phyloP scores from a whole-genome alignment of 2,797 vertebrate genomes.

The Urocyon cinereoargenteus region DNA sequence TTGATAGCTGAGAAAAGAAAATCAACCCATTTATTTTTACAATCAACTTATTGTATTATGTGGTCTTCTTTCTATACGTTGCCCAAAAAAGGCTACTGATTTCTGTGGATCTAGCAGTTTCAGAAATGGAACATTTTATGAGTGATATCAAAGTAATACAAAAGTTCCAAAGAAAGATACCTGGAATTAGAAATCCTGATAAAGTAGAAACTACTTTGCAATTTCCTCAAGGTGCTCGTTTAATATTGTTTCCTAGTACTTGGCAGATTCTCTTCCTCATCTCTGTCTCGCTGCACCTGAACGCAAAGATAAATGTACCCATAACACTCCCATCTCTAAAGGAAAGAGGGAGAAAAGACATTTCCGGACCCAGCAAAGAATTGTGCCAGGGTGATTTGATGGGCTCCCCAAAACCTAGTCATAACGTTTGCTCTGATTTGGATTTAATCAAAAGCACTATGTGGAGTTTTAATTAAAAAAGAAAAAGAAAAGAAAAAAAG shows the following conservation, averaged over 20 bases:
- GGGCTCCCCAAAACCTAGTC: conserved; percentile 67
- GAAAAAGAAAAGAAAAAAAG: conserved; percentile 72
- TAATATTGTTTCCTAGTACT: conserved; percentile 9
- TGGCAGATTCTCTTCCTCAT: conserved; percentile 44
- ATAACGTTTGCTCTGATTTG: conserved; percentile 73
- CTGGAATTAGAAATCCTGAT: conserved; percentile 68
- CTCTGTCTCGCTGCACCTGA: conserved; percentile 49
- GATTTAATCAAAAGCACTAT: conserved; percentile 73
- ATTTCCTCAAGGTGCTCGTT: conserved; percentile 63
- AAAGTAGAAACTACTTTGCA: conserved; percentile 69
- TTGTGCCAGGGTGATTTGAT: conserved; percentile 50
- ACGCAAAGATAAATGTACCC: conserved; percentile 69
- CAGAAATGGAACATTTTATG: conserved; percentile 47
- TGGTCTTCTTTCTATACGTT: conserved; percentile 47
- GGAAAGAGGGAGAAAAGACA: conserved; percentile 69
- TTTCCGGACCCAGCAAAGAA: conserved; percentile 71
- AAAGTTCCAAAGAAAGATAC: conserved; percentile 58
- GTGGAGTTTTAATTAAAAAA: conserved; percentile 80
- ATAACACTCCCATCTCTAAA: conserved; percentile 15
- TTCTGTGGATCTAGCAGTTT: conserved; percentile 70
- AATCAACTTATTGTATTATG: conserved; percentile 23
- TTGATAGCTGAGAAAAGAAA: conserved; percentile 67
- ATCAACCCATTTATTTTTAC: conserved; percentile 49
- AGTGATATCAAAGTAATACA: conserved; percentile 64
- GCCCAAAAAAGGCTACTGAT: not conserved